Evolutionary conservation across 1,140 invertebrate species (phyloP), one percentile per base, ranked within the genome.

Genomic region (Leptinotarsa defecta): DNA sequence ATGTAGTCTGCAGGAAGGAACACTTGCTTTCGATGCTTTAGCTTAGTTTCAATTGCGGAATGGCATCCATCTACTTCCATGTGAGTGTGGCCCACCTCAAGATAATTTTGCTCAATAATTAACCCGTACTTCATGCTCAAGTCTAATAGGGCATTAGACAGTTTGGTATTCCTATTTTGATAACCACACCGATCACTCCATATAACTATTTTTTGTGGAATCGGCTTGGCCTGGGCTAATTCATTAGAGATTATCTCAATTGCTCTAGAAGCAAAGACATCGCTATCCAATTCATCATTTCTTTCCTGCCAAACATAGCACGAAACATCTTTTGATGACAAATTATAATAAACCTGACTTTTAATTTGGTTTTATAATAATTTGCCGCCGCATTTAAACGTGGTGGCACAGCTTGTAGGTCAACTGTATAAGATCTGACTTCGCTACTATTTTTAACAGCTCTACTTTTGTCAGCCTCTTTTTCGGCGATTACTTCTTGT

Each of bases 271-370:
- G 75, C 48, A 68, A n/a, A 76, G 13, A 73, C 75, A 68, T 76
- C 64, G 57, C 71, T 73, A 49, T 76, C 48, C 4, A 69, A 19
- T 6, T 71, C 70, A 57, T 73, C 82, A 19, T 72, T 34, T 74
- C 62, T 61, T 63, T 82, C 81, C 27, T 76, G 61, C 81, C 82
- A 83, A 34, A 82, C 71, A 73, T 79, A 83, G 76, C 81, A 84
- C 74, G 71, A 73, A 43, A 76, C 78, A 68, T 79, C 73, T 52
- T 79, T 79, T 15, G 48, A 74, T 17, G 17, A 48, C 65, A 79
- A 73, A 76, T 82, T 78, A 76, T 78, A 52, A 52, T 15, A 15
- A 52, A 52, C 4, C 49, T 15, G 13, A 52, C 0, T 52, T 52
- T 52, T 0, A 52, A n/a, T n/a, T 52, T 52, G 3, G 17, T 52